Percentiles rank a stretch among this genome's conserved stretches.
These are phyloP conservation scores for Nycticorax nycticorax DNA, from an alignment of 2,113 vertebrate genomes.

Conservation along the genomic window DNA sequence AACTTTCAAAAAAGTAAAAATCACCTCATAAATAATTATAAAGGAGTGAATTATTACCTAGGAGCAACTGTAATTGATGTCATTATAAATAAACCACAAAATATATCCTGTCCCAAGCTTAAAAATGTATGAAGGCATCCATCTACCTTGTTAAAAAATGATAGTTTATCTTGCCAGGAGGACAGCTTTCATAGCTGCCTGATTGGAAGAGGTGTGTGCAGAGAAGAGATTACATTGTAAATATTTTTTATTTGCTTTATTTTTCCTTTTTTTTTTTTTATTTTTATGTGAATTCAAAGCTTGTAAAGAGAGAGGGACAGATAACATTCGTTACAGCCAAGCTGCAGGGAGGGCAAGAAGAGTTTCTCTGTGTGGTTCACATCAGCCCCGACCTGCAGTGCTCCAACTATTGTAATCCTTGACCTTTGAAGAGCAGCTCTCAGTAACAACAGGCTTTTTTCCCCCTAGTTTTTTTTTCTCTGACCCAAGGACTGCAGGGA, in stretches of 20 bases:
- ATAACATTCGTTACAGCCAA: conserved; percentile 10
- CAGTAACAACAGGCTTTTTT: neutral
- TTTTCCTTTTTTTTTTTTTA: neutral
- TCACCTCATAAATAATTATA: conserved; percentile 68
- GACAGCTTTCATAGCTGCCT: conserved; percentile 60
- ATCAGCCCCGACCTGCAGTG: conserved; percentile 1
- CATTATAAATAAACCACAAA: conserved; percentile 65
- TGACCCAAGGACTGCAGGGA: conserved; percentile 2
- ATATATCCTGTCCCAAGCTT: conserved; percentile 54
- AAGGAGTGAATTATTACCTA: conserved; percentile 61
- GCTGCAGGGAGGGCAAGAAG: neutral
- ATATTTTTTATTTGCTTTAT: conserved; percentile 48
- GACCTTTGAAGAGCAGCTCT: conserved; percentile 43
- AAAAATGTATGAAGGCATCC: conserved; percentile 63
- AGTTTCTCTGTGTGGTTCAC: neutral
- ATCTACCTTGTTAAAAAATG: conserved; percentile 60
- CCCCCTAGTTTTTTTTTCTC: neutral
- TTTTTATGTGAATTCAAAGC: conserved; percentile 20
- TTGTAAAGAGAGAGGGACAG: neutral
- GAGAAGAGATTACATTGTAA: conserved; percentile 45
- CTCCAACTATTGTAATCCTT: conserved; percentile 40
- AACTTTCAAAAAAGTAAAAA: conserved; percentile 68
- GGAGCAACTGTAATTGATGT: conserved; percentile 60
- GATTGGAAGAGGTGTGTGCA: conserved; percentile 51
- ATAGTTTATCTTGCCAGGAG: conserved; percentile 58